Base-by-base conservation (phyloP, 1,140 invertebrate species). In the Leptinotarsa lineolata region DNA sequence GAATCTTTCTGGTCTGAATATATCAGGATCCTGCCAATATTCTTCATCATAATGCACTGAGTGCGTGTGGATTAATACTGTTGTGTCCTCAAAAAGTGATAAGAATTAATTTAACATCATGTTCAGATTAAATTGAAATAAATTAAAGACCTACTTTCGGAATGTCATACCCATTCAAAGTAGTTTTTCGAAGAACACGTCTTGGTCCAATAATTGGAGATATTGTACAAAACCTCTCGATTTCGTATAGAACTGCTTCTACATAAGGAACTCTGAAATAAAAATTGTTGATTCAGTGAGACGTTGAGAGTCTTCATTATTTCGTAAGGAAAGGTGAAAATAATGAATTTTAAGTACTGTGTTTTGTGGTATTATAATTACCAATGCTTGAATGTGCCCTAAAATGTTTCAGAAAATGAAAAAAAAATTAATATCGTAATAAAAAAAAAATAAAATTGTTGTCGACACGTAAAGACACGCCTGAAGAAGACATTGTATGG, bases 1-100 rank as follows among this genome's bases (percentile, higher is more conserved):
- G 83, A 94, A 94, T 77, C 93, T 83, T 78, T 94, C 90, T 1
- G 93, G 93, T 46, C 87, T 83, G 81, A 95, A 95, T 13, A 78
- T 77, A 45, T 89, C 80, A 0, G 93, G 92, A 77, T 93, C 88
- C 6, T 88, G 87, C 92, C 92, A 95, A 75, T 89, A 85, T 2
- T 82, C 77, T 59, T 84, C 76, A 77, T 94, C 92, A 77, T 91
- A 90, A 78, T 93, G 90, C 1, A 91, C 85, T 21, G 90, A 89
- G 83, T 91, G 88, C 20, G 92, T 82, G 77, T 91, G 91, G 0
- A 91, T 85, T 66, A 95, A 83, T 16, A 95, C 79, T 44, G 89
- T 86, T 0, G 92, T 91, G 2, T 77, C 59, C 76, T 79, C 21
- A 48, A 74, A 77, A 16, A 13, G 59, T 54, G 6, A 13, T 54